Evolutionary conservation across 2,113 vertebrate genomes (phyloP).

Genomic region (Elachura formosa): DNA sequence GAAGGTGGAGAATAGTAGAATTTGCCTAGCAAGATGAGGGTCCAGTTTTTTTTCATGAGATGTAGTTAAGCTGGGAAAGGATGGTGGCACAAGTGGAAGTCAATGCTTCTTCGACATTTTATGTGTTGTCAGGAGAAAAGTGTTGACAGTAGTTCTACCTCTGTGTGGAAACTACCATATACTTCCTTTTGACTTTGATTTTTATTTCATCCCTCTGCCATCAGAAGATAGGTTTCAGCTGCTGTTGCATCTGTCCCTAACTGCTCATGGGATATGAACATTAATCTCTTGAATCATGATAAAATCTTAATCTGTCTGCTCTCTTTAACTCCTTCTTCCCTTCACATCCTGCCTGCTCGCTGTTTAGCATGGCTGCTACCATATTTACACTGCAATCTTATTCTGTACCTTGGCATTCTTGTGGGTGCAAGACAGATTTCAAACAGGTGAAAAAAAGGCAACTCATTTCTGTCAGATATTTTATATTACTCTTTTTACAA

Average conservation of each 20-base stretch:
- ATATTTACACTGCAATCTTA: not conserved
- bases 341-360: not conserved
- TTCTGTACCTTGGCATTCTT: not conserved
- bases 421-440: not conserved
- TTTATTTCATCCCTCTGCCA: not conserved
- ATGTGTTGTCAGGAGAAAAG: not conserved
- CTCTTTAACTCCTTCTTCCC: not conserved
- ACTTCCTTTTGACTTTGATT: not conserved
- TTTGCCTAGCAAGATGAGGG: not conserved
- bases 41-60: not conserved
- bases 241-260: not conserved
- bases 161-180: not conserved
- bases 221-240: not conserved
- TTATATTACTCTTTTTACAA: not conserved
- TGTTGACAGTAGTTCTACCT: not conserved
- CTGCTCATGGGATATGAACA: not conserved
- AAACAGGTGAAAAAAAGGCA: not conserved
- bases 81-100: not conserved
- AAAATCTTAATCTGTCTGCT: not conserved
- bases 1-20: not conserved
- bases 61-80: not conserved
- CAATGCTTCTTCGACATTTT: not conserved
- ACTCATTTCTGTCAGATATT: not conserved
- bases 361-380: not conserved
- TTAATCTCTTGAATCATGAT: not conserved